Percentiles rank a stretch among this genome's conserved stretches.
Conservation (phyloP, 2,113 vertebrate genomes). For the Protobothrops flavoviridis region DNA sequence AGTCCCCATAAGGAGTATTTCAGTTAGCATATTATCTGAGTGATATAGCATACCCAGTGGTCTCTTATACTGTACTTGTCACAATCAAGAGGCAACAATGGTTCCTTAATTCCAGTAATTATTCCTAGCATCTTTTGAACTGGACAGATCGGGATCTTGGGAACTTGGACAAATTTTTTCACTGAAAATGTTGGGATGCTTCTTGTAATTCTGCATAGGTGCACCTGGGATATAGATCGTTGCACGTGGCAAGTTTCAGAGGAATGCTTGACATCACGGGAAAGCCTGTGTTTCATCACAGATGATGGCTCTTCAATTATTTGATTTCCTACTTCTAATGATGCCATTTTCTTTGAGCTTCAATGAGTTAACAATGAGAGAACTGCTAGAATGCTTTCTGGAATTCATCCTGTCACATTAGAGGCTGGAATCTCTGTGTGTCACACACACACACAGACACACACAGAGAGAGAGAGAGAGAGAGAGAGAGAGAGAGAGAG, state of each 20-base stretch:
- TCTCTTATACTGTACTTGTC: neutral
- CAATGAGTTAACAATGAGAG: neutral
- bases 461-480: no score
- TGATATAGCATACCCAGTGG: neutral
- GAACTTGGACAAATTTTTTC: neutral
- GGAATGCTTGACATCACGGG: neutral
- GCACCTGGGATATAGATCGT: neutral
- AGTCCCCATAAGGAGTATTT: neutral
- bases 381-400: constrained; percentile 11
- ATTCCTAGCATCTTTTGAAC: neutral
- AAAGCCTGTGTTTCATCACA: neutral
- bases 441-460: no score
- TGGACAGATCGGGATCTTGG: neutral
- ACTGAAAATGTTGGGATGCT: neutral
- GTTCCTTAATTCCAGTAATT: neutral
- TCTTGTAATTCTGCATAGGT: neutral
- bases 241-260: neutral
- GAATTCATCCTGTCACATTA: constrained; percentile 13
- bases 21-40: neutral
- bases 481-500: no score
- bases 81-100: neutral
- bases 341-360: constrained; percentile 12
- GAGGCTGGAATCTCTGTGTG: neutral
- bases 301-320: neutral
- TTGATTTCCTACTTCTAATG: constrained; percentile 25